Conservation (phyloP, 2,113 vertebrate genomes). For the Dasypus novemcinctus region DNA sequence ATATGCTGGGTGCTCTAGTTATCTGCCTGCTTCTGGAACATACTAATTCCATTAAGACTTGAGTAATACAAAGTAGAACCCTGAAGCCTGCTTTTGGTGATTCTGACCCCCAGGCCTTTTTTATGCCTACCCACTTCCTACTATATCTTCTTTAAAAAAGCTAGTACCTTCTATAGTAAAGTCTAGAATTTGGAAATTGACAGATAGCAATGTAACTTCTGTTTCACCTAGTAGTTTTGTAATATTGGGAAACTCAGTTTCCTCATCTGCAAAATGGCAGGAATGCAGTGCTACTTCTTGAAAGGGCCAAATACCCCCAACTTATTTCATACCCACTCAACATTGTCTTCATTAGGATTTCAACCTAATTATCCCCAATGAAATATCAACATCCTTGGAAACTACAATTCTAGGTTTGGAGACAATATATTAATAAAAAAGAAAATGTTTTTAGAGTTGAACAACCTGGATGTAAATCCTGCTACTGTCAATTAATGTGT, state of each 20-base stretch:
- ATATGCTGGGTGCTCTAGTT: background rate
- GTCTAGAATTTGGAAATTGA: background rate
- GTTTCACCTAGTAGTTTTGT: rapidly evolving
- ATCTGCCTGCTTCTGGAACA: background rate
- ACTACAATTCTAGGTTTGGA: background rate
- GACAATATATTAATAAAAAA: background rate
- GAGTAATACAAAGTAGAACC: background rate
- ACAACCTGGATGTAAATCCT: background rate
- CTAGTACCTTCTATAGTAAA: background rate
- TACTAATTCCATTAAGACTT: background rate
- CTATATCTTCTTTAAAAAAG: background rate
- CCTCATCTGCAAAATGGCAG: background rate
- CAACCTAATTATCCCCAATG: background rate
- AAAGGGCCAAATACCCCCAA: background rate
- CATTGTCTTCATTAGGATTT: background rate
- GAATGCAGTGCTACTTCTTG: background rate
- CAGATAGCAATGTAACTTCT: background rate
- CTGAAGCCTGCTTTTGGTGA: background rate
- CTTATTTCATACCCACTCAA: background rate
- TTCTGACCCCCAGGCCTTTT: background rate
- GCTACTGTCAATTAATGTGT: background rate
- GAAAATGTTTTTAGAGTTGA: background rate
- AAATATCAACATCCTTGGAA: background rate
- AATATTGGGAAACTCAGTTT: background rate
- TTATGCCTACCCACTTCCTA: background rate